These are phyloP conservation scores for Grammomys surdaster DNA, from an alignment of 2,113 vertebrate genomes.

Conservation along the genomic window DNA sequence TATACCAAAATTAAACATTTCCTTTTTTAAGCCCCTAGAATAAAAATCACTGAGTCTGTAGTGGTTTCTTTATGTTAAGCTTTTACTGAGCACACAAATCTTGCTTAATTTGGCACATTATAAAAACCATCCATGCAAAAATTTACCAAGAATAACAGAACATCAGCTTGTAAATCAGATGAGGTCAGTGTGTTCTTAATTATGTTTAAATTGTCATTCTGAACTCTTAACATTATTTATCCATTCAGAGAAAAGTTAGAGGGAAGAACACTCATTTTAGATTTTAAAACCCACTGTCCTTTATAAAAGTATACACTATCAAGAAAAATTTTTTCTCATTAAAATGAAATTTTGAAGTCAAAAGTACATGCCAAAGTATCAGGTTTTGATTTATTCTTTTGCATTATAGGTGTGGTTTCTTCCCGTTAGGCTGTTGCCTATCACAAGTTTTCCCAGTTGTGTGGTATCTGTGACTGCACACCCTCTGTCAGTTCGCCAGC, in stretches of 20 bases:
- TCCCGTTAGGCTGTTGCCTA: not conserved
- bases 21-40: not conserved
- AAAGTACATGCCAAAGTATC: not conserved
- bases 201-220: not conserved
- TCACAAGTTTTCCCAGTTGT: not conserved
- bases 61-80: not conserved
- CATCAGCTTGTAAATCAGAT: not conserved
- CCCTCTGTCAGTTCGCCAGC: too few species aligned
- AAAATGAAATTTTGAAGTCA: not conserved
- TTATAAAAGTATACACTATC: not conserved
- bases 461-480: not conserved
- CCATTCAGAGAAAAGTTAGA: slow-evolving; percentile 17
- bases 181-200: not conserved
- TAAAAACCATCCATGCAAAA: not conserved
- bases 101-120: not conserved
- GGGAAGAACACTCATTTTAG: not conserved
- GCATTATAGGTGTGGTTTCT: not conserved
- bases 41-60: not conserved
- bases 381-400: not conserved
- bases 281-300: not conserved
- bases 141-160: slow-evolving; percentile 3
- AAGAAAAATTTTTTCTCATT: not conserved
- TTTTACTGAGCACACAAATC: not conserved
- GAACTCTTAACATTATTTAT: not conserved
- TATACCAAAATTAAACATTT: not conserved